phyloP scores from a whole-genome alignment of 2,888 invertebrate genomes.

The Dascillus cervinus region DNA sequence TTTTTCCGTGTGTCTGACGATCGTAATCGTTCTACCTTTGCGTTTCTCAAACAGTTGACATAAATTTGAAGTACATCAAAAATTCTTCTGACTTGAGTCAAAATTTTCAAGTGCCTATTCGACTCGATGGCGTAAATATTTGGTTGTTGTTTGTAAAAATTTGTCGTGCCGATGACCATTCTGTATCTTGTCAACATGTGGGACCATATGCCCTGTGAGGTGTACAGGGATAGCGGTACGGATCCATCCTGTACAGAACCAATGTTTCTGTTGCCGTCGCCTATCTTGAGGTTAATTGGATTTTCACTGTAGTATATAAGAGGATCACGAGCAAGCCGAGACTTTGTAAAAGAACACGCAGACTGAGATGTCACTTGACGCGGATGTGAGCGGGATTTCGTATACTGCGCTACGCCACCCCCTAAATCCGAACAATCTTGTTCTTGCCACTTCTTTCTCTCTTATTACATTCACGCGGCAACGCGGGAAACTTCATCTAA shows the following conservation, averaged over 20 bases:
- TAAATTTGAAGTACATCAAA: neutral
- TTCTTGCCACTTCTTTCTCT: conserved; percentile 14
- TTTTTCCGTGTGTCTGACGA: too few relatives aligned
- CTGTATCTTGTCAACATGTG: conserved; percentile 11
- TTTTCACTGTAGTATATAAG: conserved; percentile 25
- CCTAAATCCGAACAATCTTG: conserved; percentile 14
- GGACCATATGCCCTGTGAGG: conserved; percentile 8
- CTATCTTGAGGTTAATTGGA: conserved; percentile 29
- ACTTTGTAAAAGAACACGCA: conserved; percentile 21
- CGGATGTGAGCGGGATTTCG: conserved; percentile 15
- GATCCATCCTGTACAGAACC: conserved; percentile 11
- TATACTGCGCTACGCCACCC: conserved; percentile 14
- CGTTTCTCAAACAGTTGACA: neutral
- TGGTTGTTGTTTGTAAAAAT: conserved; percentile 7
- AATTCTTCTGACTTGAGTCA: neutral
- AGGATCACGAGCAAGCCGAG: conserved; percentile 21
- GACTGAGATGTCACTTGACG: conserved; percentile 21
- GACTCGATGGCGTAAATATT: neutral
- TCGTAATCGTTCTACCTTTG: neutral
- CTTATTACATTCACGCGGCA: conserved; percentile 12
- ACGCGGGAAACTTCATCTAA: too few relatives aligned
- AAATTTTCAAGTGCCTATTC: neutral
- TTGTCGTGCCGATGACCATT: conserved; percentile 14
- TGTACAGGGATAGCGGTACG: conserved; percentile 11
- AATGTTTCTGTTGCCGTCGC: conserved; percentile 22